These are phyloP conservation scores for Melanotaenia nigrans DNA, from an alignment of 2,797 vertebrate species.

Conservation along the genomic window DNA sequence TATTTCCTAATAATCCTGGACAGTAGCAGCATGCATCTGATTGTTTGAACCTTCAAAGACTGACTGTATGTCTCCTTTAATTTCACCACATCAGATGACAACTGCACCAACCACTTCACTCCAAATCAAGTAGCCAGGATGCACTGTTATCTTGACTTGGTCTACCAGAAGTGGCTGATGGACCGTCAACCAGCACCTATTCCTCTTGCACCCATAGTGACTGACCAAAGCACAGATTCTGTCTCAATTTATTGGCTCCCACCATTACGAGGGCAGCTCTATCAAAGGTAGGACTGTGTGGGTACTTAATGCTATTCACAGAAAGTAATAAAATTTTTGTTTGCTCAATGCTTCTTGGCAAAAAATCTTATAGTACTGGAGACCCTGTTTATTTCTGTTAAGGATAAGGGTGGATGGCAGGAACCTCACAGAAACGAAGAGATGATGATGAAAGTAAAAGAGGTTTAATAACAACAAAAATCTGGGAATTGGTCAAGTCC, in stretches of 20 bases:
- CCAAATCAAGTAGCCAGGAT: constrained; percentile 97
- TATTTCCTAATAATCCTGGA: background rate
- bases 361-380: no score
- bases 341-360: no score
- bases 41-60: constrained; percentile 9
- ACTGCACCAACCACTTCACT: constrained; percentile 95
- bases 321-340: no score
- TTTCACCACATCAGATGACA: constrained; percentile 85
- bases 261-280: constrained; percentile 87
- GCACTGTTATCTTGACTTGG: constrained; percentile 96
- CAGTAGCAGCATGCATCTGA: background rate
- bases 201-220: constrained; percentile 89
- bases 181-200: constrained; percentile 84
- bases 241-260: constrained; percentile 93
- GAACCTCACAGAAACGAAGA: no score
- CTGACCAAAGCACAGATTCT: constrained; percentile 83
- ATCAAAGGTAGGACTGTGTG: constrained; percentile 85
- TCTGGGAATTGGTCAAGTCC: no score
- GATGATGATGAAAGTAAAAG: no score
- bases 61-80: constrained; percentile 3
- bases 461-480: no score
- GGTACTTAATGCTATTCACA: no score
- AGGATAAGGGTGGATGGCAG: no score
- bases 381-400: no score
- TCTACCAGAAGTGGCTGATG: constrained; percentile 92